Conservation (phyloP, 1,140 invertebrate genomes). For the Arctopsyche grandis region DNA sequence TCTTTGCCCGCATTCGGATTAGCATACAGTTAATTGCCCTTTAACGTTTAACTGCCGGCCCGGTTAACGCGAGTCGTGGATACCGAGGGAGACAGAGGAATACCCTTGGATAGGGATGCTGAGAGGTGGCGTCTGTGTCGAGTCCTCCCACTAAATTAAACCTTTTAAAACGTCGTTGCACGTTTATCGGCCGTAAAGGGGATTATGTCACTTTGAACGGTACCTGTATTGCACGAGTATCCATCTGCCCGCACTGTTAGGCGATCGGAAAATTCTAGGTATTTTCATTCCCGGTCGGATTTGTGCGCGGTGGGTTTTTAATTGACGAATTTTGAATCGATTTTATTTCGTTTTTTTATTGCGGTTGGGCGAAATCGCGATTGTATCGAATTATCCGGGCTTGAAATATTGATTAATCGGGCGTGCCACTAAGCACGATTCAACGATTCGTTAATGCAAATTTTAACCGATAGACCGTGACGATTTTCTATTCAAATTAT, state of each 20-base stretch:
- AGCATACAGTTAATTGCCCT: conserved; percentile 52
- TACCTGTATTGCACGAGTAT: background rate
- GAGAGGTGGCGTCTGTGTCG: background rate
- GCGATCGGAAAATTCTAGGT: too few species aligned
- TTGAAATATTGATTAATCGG: conserved; percentile 20
- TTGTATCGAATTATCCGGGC: conserved; percentile 14
- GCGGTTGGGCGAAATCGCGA: background rate
- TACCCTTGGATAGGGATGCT: background rate
- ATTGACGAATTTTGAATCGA: background rate
- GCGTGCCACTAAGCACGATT: conserved; percentile 8
- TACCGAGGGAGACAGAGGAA: background rate
- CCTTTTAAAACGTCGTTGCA: conserved; percentile 44
- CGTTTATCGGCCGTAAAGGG: conserved; percentile 38
- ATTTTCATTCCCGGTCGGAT: too few species aligned
- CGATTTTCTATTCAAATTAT: background rate
- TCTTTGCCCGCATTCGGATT: conserved; percentile 42
- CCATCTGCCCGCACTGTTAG: background rate
- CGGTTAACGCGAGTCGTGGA: conserved; percentile 4
- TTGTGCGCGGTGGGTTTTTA: background rate
- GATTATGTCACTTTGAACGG: conserved; percentile 30
- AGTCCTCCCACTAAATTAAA: conserved; percentile 27
- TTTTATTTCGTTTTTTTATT: background rate
- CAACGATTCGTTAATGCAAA: conserved; percentile 12
- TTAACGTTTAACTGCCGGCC: conserved; percentile 49
- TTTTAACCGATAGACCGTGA: conserved; percentile 10